Conservation (phyloP, 2,797 vertebrate species). For the Steatocranus sp. region DNA sequence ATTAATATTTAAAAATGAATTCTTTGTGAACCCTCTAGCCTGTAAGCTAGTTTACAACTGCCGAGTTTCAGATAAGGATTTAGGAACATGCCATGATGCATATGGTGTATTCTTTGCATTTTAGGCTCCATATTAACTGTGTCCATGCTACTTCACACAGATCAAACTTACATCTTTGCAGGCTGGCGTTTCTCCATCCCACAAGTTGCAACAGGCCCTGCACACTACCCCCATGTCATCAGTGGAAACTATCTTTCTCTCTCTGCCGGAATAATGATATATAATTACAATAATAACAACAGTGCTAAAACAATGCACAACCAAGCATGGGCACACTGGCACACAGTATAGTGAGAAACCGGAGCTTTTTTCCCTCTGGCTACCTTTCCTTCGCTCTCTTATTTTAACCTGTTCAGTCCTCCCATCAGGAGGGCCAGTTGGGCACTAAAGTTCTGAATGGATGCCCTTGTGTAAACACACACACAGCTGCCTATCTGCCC, state of each 20-base stretch:
- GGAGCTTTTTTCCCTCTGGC: background rate
- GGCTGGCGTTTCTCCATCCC: slow-evolving; percentile 44
- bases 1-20: background rate
- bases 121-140: slow-evolving; percentile 5
- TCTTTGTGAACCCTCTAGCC: background rate
- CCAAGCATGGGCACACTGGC: slow-evolving; percentile 15
- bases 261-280: slow-evolving; percentile 73
- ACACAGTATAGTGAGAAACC: slow-evolving; percentile 3
- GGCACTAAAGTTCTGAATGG: slow-evolving; percentile 14
- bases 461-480: slow-evolving; percentile 61
- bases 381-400: background rate
- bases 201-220: slow-evolving; percentile 68
- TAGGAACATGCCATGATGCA: background rate
- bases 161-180: slow-evolving; percentile 55
- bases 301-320: slow-evolving; percentile 38
- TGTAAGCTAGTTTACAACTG: background rate
- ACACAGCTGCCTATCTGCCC: slow-evolving; percentile 63
- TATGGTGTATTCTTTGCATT: background rate
- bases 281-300: slow-evolving; percentile 77
- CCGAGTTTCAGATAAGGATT: background rate
- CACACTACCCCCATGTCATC: slow-evolving; percentile 64
- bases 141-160: slow-evolving; percentile 33
- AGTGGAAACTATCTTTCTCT: slow-evolving; percentile 67
- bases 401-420: background rate
- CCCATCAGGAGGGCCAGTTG: background rate